Conservation (phyloP, 2,797 vertebrate species). For the Premnoplex brunnescens region DNA sequence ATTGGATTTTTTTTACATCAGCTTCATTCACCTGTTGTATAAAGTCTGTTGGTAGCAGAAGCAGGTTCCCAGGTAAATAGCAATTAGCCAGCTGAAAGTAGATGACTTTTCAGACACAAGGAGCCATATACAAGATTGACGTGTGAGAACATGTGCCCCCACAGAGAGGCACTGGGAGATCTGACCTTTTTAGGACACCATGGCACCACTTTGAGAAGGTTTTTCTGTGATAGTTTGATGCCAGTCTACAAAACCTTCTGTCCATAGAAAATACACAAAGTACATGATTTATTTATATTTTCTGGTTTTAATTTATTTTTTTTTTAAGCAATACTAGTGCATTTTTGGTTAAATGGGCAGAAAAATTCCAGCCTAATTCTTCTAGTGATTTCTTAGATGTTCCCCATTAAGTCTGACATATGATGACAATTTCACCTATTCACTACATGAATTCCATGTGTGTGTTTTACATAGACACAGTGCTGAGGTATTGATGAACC, state of each 20-base stretch:
- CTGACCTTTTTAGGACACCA: background rate
- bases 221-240: background rate
- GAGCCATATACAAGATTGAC: background rate
- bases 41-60: background rate
- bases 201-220: background rate
- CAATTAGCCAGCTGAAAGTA: background rate
- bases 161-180: background rate
- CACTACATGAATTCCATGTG: background rate
- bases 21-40: background rate
- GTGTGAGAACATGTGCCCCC: background rate
- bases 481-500: background rate
- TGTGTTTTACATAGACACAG: accelerated
- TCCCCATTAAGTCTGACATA: background rate
- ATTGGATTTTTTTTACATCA: background rate
- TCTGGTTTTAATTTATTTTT: background rate
- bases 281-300: accelerated
- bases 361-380: background rate
- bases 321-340: background rate
- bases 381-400: background rate
- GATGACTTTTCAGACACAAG: background rate
- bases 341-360: background rate
- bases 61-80: background rate
- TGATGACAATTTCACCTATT: background rate
- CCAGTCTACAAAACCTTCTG: background rate
- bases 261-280: background rate